These are phyloP conservation scores for Danio rerio DNA, from an alignment of 2,113 vertebrate genomes.

Conservation along the genomic window DNA sequence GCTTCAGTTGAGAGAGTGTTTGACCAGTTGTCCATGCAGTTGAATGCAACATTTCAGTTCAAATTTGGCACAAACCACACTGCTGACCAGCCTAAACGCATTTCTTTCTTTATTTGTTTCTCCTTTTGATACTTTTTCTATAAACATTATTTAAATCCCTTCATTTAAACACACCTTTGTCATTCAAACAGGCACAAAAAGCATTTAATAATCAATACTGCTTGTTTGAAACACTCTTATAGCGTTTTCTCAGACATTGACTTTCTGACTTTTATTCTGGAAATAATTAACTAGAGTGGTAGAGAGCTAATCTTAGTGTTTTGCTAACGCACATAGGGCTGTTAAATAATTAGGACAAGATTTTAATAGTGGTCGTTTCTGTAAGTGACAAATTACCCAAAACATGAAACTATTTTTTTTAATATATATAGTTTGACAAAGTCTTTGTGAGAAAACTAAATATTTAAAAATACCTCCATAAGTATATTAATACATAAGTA, in stretches of 20 bases:
- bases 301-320: background rate
- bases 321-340: background rate
- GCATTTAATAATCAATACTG: background rate
- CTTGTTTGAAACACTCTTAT: background rate
- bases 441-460: background rate
- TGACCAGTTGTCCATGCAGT: background rate
- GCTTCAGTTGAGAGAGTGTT: background rate
- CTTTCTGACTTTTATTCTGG: background rate
- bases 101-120: background rate
- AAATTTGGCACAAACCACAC: conserved; percentile 40
- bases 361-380: background rate
- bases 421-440: background rate
- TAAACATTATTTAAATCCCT: background rate
- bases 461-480: no score
- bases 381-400: background rate
- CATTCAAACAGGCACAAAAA: conserved; percentile 4
- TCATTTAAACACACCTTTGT: background rate
- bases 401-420: background rate
- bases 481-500: no score
- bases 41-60: conserved; percentile 42
- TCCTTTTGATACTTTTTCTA: background rate
- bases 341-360: background rate
- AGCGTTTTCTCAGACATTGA: background rate
- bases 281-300: background rate
- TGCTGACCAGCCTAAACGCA: background rate